Evolutionary conservation across 2,113 vertebrate species (phyloP).

Genomic region (Phalacrocorax carbo): DNA sequence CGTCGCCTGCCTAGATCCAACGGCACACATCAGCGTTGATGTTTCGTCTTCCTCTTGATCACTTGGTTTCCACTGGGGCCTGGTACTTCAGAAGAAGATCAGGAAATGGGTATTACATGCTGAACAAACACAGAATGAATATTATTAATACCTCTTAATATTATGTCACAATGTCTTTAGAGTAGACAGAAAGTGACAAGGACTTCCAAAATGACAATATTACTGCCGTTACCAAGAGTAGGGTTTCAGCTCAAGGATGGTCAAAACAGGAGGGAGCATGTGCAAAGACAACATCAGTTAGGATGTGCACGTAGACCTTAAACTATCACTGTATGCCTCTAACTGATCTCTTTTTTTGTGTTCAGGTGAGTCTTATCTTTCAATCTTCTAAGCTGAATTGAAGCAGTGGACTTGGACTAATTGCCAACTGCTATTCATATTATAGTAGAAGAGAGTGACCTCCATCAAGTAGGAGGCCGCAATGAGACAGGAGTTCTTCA

Average conservation of each 20-base stretch:
- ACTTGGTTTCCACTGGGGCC: not conserved
- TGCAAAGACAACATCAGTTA: not conserved
- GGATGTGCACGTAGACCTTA: not conserved
- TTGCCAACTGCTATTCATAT: not conserved
- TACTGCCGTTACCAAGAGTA: not conserved
- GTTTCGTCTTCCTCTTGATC: not conserved
- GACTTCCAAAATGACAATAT: not conserved
- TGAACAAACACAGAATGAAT: not conserved
- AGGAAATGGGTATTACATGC: accelerated
- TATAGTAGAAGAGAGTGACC: not conserved
- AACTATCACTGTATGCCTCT: not conserved
- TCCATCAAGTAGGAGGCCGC: not conserved
- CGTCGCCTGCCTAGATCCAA: not conserved
- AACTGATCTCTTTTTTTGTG: not conserved
- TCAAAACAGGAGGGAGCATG: not conserved
- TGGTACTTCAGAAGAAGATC: not conserved
- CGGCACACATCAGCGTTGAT: accelerated
- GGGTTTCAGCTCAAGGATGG: not conserved
- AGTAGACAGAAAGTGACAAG: not conserved
- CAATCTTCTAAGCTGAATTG: not conserved
- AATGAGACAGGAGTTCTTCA: accelerated
- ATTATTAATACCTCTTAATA: not conserved
- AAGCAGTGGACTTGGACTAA: not conserved
- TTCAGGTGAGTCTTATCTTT: not conserved
- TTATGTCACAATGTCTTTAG: not conserved